Conservation (phyloP, 2,797 vertebrate genomes). For the Leptatherina wallacei region DNA sequence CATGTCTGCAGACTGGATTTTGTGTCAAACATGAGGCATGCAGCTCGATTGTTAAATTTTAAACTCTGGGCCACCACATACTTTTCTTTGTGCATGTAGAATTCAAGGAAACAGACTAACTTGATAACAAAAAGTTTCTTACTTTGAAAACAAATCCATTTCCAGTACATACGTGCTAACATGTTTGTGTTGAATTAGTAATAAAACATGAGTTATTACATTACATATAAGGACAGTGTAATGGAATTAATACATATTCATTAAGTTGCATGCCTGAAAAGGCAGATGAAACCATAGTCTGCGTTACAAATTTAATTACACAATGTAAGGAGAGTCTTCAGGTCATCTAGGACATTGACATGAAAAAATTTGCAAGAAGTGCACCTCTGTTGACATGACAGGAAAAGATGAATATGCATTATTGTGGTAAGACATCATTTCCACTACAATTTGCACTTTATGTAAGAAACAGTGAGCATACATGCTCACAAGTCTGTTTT, state of each 20-base stretch:
- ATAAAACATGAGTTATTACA: not conserved
- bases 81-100: not conserved
- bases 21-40: not conserved
- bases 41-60: not conserved
- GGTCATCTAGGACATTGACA: not conserved
- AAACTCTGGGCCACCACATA: not conserved
- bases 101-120: not conserved
- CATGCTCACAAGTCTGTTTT: constrained; percentile 8
- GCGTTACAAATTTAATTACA: not conserved
- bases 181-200: too few relatives aligned
- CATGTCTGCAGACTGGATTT: not conserved
- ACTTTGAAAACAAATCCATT: not conserved
- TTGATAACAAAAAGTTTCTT: not conserved
- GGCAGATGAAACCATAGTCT: not conserved
- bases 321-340: not conserved
- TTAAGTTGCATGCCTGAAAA: too few relatives aligned
- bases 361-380: not conserved
- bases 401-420: not conserved
- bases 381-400: not conserved
- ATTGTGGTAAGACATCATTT: not conserved
- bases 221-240: not conserved
- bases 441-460: not conserved
- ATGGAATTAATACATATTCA: not conserved
- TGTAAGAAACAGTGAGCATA: constrained; percentile 4
- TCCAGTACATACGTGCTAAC: too few relatives aligned